Conservation (phyloP, 2,888 invertebrate genomes). For the Carcina quercana region DNA sequence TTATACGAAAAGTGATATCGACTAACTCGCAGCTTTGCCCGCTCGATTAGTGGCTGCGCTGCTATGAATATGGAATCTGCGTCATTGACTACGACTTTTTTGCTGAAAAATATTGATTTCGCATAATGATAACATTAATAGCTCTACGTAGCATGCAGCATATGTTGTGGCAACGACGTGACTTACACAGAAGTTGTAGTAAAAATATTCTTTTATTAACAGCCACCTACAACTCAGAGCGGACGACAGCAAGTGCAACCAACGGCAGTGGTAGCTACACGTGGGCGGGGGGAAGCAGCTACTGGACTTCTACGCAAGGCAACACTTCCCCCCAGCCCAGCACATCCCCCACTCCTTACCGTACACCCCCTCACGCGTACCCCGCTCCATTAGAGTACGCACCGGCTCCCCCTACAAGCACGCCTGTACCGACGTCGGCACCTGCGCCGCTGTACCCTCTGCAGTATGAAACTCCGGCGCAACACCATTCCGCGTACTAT, state of each 20-base stretch:
- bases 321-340: slow-evolving; percentile 55
- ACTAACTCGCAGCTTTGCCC: too few relatives aligned
- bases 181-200: too few relatives aligned
- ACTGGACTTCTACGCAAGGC: slow-evolving; percentile 58
- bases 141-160: too few relatives aligned
- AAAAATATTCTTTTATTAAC: slow-evolving; percentile 16
- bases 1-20: too few relatives aligned
- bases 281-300: slow-evolving; percentile 56
- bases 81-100: too few relatives aligned
- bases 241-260: slow-evolving; percentile 39
- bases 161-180: too few relatives aligned
- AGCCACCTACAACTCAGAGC: slow-evolving; percentile 58
- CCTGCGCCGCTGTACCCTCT: slow-evolving; percentile 58
- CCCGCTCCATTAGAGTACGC: slow-evolving; percentile 60
- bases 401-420: slow-evolving; percentile 43
- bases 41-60: too few relatives aligned
- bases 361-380: slow-evolving; percentile 62
- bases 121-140: too few relatives aligned
- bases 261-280: slow-evolving; percentile 56
- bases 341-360: slow-evolving; percentile 57
- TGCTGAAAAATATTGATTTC: too few relatives aligned
- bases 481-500: slow-evolving; percentile 63
- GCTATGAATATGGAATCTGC: too few relatives aligned
- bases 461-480: slow-evolving; percentile 56
- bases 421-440: slow-evolving; percentile 42